These are phyloP conservation scores for Dicroscelio sp. DNA, from an alignment of 2,888 invertebrate species.

Conservation along the genomic window DNA sequence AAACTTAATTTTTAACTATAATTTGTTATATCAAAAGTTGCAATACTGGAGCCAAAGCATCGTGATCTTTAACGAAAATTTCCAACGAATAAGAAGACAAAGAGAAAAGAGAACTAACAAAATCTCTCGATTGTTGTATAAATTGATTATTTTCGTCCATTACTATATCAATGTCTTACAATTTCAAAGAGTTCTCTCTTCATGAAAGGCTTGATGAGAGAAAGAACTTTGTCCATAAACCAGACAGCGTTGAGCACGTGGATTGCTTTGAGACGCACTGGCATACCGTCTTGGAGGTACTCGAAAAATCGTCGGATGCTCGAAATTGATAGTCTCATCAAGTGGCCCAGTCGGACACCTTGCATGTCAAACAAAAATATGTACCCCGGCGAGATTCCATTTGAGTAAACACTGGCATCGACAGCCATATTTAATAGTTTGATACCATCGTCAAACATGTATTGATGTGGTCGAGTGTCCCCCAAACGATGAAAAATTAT, in stretches of 20 bases:
- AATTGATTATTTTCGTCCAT: neutral
- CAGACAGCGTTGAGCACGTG: constrained; percentile 93
- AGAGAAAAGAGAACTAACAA: no score
- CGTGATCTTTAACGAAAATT: no score
- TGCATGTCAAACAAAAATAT: constrained; percentile 94
- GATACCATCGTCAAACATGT: constrained; percentile 93
- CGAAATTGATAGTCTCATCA: constrained; percentile 92
- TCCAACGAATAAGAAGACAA: no score
- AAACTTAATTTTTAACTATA: no score
- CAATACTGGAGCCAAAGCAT: no score
- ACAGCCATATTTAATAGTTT: constrained; percentile 93
- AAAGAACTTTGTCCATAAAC: constrained; percentile 92
- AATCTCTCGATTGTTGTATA: no score
- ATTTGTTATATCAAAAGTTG: no score
- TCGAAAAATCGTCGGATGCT: constrained; percentile 93
- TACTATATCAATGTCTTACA: constrained; percentile 87
- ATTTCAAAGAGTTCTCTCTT: constrained; percentile 91
- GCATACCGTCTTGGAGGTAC: constrained; percentile 94
- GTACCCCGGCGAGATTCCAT: constrained; percentile 93
- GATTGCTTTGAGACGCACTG: constrained; percentile 93
- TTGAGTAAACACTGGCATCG: constrained; percentile 92
- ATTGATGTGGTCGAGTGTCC: constrained; percentile 92
- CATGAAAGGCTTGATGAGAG: constrained; percentile 91
- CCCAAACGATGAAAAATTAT: constrained; percentile 93
- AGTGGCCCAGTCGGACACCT: constrained; percentile 93